phyloP scores from a whole-genome alignment of 2,888 invertebrate genomes.

The Anagyrus pseudococci region DNA sequence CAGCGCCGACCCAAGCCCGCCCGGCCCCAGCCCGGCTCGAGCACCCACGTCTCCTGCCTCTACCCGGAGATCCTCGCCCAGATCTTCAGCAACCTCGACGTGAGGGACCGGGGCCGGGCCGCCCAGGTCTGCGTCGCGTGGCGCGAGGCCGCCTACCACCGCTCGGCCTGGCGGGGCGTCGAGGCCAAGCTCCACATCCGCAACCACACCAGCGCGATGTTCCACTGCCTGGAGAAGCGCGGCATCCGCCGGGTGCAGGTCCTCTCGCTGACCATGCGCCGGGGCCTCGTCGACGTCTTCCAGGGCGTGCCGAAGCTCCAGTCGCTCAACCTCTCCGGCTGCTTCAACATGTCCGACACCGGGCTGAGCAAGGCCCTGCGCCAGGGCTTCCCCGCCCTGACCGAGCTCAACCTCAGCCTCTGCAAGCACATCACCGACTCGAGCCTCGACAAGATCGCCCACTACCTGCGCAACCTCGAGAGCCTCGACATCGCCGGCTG shows the following conservation, averaged over 20 bases:
- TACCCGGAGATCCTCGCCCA: slow-evolving; percentile 92
- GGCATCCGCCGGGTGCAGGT: slow-evolving; percentile 91
- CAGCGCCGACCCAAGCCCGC: slow-evolving; percentile 41
- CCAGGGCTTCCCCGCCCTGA: slow-evolving; percentile 77
- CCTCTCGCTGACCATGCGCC: slow-evolving; percentile 75
- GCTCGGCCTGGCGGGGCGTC: slow-evolving; percentile 92
- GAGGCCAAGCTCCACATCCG: slow-evolving; percentile 90
- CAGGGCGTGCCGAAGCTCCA: slow-evolving; percentile 85
- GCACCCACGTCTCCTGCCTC: slow-evolving; percentile 79
- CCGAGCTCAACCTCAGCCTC: slow-evolving; percentile 83
- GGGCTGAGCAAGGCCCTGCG: slow-evolving; percentile 84
- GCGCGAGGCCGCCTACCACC: slow-evolving; percentile 91
- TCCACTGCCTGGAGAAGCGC: slow-evolving; percentile 83
- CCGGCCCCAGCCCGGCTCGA: slow-evolving; percentile 63
- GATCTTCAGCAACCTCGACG: slow-evolving; percentile 89
- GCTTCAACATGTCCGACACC: slow-evolving; percentile 90
- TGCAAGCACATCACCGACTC: slow-evolving; percentile 97
- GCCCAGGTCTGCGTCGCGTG: slow-evolving; percentile 90
- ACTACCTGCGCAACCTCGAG: slow-evolving; percentile 84
- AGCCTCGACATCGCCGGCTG: slow-evolving; percentile 91
- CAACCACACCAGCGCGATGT: slow-evolving; percentile 82
- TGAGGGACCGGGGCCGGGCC: slow-evolving; percentile 86
- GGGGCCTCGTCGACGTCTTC: slow-evolving; percentile 82
- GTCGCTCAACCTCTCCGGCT: slow-evolving; percentile 88
- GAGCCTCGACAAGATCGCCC: slow-evolving; percentile 83